Base-by-base conservation (phyloP, 2,113 vertebrate species). In the Osmerus mordax region DNA sequence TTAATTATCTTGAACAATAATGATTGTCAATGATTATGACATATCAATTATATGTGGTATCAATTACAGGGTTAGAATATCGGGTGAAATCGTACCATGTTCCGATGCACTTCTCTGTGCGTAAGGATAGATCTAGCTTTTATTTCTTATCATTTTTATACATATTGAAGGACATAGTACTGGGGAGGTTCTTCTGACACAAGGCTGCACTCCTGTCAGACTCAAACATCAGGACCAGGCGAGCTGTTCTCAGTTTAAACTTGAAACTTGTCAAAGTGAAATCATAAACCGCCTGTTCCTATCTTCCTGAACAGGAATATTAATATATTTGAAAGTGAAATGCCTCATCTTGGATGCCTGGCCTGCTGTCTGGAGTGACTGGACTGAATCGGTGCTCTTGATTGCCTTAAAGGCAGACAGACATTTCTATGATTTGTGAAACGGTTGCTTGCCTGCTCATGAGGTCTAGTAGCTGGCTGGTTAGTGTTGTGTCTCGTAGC, bases 341-440 rank as follows among this genome's bases (percentile, higher is more conserved):
- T 86, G 74, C 79, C 82, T 82, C 80, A 19, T 85, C 41, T 2
- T 47, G 41, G 7, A 47, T 47, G 41, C 81, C 82, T 87, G 82
- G 41, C 80, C 82, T 87, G 82, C 84, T 87, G 82, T 81, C 80
- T 85, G 47, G 69, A 68, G 91, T 88, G 93, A 91, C 84, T 85
- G 80, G 85, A 84, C 80, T 72, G 81, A 87, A 86, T 81, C 72
- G 79, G 67, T 81, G 69, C 73, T 92, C 92, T 92, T 93, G 92
- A 91, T 92, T 87, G 87, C 91, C 91, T 36, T 93, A 91, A 90
- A 97, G 93, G 91, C 92, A 93, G 87, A 89, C 81, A 92, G 89
- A 92, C 89, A 89, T 96, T 96, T 95, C 92, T 94, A 93, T 91
- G 83, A 77, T 36, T 36, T 36, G 32, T 36, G 32, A 7, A 36